Conservation (phyloP, 92 coral and sea anemone genomes). For the Paramuricea clavata region DNA sequence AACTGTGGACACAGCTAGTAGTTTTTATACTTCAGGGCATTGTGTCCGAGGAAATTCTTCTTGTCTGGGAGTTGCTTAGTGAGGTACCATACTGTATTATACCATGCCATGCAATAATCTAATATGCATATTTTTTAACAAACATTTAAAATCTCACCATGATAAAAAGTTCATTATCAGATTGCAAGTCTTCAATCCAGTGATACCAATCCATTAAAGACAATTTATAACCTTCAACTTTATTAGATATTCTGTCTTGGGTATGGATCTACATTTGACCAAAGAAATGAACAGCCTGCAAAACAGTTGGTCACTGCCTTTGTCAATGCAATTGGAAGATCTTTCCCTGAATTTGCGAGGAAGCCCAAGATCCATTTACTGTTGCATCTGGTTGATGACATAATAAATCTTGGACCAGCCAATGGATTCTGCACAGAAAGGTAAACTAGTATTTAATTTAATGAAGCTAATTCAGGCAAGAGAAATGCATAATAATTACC, state of each 20-base stretch:
- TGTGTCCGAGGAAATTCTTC: neutral
- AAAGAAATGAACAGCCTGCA: slow-evolving; percentile 1
- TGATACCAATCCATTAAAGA: too few relatives aligned
- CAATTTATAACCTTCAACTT: neutral
- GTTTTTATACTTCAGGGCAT: slow-evolving; percentile 26
- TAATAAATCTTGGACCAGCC: slow-evolving; percentile 26
- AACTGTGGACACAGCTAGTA: slow-evolving; percentile 34
- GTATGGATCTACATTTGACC: neutral
- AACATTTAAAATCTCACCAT: too few relatives aligned
- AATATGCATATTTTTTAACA: neutral
- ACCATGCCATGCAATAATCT: too few relatives aligned
- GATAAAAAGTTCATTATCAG: neutral
- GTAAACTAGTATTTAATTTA: neutral
- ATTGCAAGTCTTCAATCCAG: neutral
- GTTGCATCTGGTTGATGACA: slow-evolving; percentile 17
- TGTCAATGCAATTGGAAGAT: neutral
- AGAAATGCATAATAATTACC: too few relatives aligned
- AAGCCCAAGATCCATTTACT: slow-evolving; percentile 21
- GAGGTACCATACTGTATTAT: neutral
- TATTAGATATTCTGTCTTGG: slow-evolving; percentile 12
- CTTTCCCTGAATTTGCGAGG: neutral
- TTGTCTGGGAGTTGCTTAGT: slow-evolving; percentile 10
- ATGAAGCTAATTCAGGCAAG: too few relatives aligned
- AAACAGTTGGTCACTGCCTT: slow-evolving; percentile 12
- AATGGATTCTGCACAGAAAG: slow-evolving; percentile 31